Evolutionary conservation across 35 echinoderm and acorn worm species (phyloP).

Genomic region (Apostichopus californicus): DNA sequence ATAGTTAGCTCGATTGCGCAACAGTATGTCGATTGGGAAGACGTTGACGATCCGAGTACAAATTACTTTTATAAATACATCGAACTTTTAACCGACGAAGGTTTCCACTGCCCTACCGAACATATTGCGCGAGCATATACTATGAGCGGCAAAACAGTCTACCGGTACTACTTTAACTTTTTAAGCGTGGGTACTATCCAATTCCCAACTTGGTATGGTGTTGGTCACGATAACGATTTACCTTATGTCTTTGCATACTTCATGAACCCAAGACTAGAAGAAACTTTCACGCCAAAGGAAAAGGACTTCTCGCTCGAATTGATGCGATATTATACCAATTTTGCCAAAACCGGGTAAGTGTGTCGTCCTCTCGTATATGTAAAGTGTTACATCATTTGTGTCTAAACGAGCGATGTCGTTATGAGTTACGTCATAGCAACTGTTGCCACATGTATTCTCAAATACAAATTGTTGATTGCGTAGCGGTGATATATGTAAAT

Average conservation of each 20-base stretch:
- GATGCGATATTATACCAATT: slow-evolving; percentile 83
- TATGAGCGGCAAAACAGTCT: slow-evolving; percentile 46
- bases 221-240: slow-evolving; percentile 69
- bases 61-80: slow-evolving; percentile 69
- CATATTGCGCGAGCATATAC: slow-evolving; percentile 50
- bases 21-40: slow-evolving; percentile 70
- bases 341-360: slow-evolving; percentile 91
- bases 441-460: too few relatives aligned
- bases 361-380: too few relatives aligned
- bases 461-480: too few relatives aligned
- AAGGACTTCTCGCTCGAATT: slow-evolving; percentile 55
- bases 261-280: background rate
- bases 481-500: too few relatives aligned
- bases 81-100: slow-evolving; percentile 63
- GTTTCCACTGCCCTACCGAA: slow-evolving; percentile 74
- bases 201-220: slow-evolving; percentile 50
- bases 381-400: too few relatives aligned
- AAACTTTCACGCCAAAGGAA: slow-evolving; percentile 44
- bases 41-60: slow-evolving; percentile 50
- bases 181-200: slow-evolving; percentile 15
- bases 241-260: slow-evolving; percentile 46
- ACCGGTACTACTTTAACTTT: slow-evolving; percentile 72
- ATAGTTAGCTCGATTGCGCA: slow-evolving; percentile 61
- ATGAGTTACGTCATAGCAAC: too few relatives aligned
- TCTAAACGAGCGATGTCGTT: too few relatives aligned